Evolutionary conservation across 2,113 vertebrate genomes (phyloP), one percentile per base, ranked within the genome.

Genomic region (Oxyura jamaicensis): DNA sequence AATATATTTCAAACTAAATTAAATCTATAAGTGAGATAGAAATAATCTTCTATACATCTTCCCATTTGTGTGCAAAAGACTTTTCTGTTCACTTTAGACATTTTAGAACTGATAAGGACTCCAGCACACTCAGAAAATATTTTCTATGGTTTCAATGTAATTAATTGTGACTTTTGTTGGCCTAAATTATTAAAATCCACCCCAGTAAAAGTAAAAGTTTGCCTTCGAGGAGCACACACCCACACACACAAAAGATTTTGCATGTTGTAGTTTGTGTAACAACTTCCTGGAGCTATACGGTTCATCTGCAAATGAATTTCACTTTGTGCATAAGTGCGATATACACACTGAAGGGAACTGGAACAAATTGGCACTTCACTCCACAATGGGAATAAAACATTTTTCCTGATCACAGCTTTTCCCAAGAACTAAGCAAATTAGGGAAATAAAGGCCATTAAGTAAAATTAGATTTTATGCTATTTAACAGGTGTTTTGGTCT

Each of bases 401-500:
- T 92, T 94, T 92, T 92, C 72, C 71, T 90, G 62, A 91, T 95
- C 13, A 0, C 39, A 86, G 75, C 62, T 92, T 96, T 96, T 86
- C 87, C 63, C 71, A 85, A 80, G 23, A 91, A 95, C 59, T 92
- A 90, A 96, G 84, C 65, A 95, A 94, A 95, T 94, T 92, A 97
- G 56, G 74, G 65, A 88, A 94, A 85, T 91, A 88, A 94, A 83
- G 81, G 10, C 42, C 46, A 91, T 96, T 90, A 93, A 67, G n/a
- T 94, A 93, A 97, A 96, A 93, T 96, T 96, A 86, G 94, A 91
- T 96, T 97, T 95, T 96, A 93, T 15, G 35, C 83, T 96, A 91
- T 88, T 96, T 97, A 97, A 97, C 96, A 97, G 96, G 93, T 96
- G 88, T 93, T 93, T 96, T 93, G 89, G 36, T 95, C 31, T 93